phyloP scores from a whole-genome alignment of 2,888 invertebrate species.

The Hedychridium roseum region DNA sequence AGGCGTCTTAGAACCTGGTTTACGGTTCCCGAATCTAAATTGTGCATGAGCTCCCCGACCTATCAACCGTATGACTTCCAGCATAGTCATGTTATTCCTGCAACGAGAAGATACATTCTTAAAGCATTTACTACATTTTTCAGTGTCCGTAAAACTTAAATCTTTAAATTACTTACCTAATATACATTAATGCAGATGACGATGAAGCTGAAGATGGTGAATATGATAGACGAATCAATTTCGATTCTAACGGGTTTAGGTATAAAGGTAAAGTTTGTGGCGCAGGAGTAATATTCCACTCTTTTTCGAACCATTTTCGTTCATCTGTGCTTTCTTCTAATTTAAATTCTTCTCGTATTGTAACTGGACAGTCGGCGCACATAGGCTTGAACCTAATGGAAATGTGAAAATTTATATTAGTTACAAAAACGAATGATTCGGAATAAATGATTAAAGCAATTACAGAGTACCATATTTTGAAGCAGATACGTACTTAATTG shows the following conservation, averaged over 20 bases:
- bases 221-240: conserved; percentile 50
- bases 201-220: conserved; percentile 48
- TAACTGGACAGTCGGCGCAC: conserved; percentile 49
- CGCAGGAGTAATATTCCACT: conserved; percentile 48
- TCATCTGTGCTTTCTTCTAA: conserved; percentile 42
- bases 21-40: conserved; percentile 88
- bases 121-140: not conserved
- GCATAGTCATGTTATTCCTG: conserved; percentile 92
- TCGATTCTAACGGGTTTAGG: conserved; percentile 52
- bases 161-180: conserved; percentile 41
- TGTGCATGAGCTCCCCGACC: conserved; percentile 88
- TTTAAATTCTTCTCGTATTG: conserved; percentile 56
- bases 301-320: conserved; percentile 46
- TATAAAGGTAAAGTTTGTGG: conserved; percentile 50
- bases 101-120: conserved; percentile 20
- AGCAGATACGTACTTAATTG: conserved; percentile 57
- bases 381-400: conserved; percentile 52
- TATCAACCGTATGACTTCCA: conserved; percentile 84
- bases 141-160: not conserved
- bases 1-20: conserved; percentile 78
- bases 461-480: conserved; percentile 5
- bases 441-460: not conserved
- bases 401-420: conserved; percentile 12
- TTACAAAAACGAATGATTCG: not conserved
- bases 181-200: conserved; percentile 57